phyloP scores from a whole-genome alignment of 2,797 vertebrate species.

The Notamacropus eugenii region DNA sequence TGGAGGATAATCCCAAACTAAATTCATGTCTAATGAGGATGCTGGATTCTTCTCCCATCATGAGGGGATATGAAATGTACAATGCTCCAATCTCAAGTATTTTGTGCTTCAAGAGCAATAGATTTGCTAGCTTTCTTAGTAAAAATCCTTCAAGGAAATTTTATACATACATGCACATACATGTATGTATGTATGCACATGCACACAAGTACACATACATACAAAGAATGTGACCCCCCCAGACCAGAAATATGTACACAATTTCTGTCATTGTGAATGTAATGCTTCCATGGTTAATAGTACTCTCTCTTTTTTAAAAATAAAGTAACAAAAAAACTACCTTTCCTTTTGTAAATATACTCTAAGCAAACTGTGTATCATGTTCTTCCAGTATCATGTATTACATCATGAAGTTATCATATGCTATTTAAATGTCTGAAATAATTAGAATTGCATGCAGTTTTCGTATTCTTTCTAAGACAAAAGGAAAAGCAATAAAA shows the following conservation, averaged over 20 bases:
- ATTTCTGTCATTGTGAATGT: constrained; percentile 73
- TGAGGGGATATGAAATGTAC: constrained; percentile 66
- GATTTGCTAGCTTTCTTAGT: constrained; percentile 74
- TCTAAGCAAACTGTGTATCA: constrained; percentile 83
- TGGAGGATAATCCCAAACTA: constrained; percentile 48
- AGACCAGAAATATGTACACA: constrained; percentile 53
- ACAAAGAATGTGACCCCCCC: background rate
- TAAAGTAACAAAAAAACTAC: constrained; percentile 66
- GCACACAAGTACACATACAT: constrained; percentile 24
- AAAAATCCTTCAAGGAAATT: constrained; percentile 72
- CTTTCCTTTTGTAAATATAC: constrained; percentile 85
- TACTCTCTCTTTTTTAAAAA: constrained; percentile 76
- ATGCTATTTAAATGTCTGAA: constrained; percentile 91
- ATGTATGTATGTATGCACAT: constrained; percentile 32
- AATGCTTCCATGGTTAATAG: constrained; percentile 73
- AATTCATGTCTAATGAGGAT: constrained; percentile 49
- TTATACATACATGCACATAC: constrained; percentile 50
- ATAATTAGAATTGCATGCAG: constrained; percentile 87
- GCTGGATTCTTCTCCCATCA: constrained; percentile 23
- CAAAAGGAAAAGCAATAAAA: constrained; percentile 85
- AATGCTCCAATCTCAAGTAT: constrained; percentile 63
- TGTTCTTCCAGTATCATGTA: constrained; percentile 87
- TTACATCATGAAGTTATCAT: constrained; percentile 89
- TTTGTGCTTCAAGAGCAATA: constrained; percentile 73
- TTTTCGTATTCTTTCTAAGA: constrained; percentile 90